These are phyloP conservation scores for Orius laevigatus DNA, from an alignment of 1,140 invertebrate genomes.

Conservation along the genomic window DNA sequence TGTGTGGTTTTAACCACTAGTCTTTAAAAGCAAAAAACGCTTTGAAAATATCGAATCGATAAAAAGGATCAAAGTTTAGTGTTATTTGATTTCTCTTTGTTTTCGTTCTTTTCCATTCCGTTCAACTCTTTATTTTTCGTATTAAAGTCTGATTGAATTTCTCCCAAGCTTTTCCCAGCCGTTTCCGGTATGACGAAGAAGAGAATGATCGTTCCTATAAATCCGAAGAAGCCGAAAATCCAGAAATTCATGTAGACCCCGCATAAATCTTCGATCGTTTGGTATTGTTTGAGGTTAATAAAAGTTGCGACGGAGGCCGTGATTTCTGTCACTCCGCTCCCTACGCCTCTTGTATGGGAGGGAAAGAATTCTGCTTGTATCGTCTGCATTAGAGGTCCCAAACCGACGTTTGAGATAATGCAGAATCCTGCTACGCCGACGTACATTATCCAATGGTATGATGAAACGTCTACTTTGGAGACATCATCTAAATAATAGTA, in stretches of 20 bases:
- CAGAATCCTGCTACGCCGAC: constrained; percentile 27
- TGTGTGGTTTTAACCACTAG: too few relatives aligned
- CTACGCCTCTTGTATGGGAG: constrained; percentile 29
- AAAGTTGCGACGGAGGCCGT: constrained; percentile 25
- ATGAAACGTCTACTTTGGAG: constrained; percentile 3
- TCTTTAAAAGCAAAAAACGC: too few relatives aligned
- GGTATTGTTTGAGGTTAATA: constrained; percentile 16
- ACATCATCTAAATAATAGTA: constrained; percentile 12
- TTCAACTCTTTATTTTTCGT: neutral
- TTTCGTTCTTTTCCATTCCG: neutral
- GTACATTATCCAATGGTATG: constrained; percentile 23
- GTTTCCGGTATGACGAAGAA: constrained; percentile 14
- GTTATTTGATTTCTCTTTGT: neutral
- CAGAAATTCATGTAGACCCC: constrained; percentile 16
- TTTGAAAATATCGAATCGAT: too few relatives aligned
- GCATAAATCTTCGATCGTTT: constrained; percentile 8
- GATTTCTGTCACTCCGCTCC: constrained; percentile 27
- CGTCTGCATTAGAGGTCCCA: constrained; percentile 29
- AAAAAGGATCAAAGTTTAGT: neutral
- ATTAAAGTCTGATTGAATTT: constrained; percentile 12
- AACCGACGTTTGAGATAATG: constrained; percentile 26
- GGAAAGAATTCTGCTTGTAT: constrained; percentile 32
- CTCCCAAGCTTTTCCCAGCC: constrained; percentile 14
- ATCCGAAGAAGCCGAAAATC: constrained; percentile 11
- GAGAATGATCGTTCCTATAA: constrained; percentile 12